Evolutionary conservation across 2,888 invertebrate genomes (phyloP), one percentile per base, ranked within the genome.

Genomic region (Meiosimyza decipiens): DNA sequence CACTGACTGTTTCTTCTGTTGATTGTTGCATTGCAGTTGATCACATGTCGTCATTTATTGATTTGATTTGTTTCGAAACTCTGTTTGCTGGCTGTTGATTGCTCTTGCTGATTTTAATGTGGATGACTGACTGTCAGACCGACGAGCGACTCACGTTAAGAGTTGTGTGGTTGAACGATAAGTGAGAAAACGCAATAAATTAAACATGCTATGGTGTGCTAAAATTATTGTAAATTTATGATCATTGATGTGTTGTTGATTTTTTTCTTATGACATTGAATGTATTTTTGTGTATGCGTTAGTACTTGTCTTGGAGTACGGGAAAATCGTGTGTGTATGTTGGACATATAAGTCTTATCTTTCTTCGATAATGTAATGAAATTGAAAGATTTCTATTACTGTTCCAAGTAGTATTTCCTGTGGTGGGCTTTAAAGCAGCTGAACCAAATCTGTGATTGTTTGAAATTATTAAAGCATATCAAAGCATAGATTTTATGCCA

Each of bases 171-270:
- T 12, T 50, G 64, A 15, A 18, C 50, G 64, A 64, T 11, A 74
- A 73, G 77, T 76, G 77, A 74, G 73, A 76, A 77, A 77, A 77
- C 74, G 73, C 73, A 77, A 77, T 74, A 75, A 77, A 75, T 75
- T 75, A 75, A 71, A 66, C 64, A 64, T 64, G 64, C 28, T 64
- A 15, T 22, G 40, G 15, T 18, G 47, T 49, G 13, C 22, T 22
- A 51, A 40, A 64, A 64, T 64, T 64, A n/a, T 51, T 22, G 15
- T 15, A 51, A 64, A 64, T 64, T 64, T 64, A 64, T 51, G 64
- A 49, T 64, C 64, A 28, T 51, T 64, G 16, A 40, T 40, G 40
- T 7, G 9, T 40, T 40, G 9, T 3, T 40, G 40, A 3, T 40
- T 6, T 40, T 40, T 40, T 9, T 40, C 9, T 40, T 40, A 40